Evolutionary conservation across 2,113 vertebrate species (phyloP).

Genomic region (Neolamprologus ventralis): DNA sequence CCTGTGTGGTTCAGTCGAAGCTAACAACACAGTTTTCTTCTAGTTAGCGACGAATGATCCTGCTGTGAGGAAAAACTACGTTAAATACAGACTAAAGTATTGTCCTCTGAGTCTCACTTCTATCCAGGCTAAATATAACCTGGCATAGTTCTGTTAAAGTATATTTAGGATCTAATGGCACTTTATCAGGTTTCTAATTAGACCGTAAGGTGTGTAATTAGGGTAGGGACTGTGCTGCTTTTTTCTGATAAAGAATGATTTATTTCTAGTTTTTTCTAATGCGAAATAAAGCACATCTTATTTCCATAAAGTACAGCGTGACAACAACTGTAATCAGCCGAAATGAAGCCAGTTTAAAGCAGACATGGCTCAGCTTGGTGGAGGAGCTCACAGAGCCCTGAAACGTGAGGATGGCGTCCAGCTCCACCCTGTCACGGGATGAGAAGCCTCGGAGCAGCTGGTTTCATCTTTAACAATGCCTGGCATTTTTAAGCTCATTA

Average conservation of each 20-base stretch:
- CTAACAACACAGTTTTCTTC: neutral
- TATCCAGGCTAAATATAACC: neutral
- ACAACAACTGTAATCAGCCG: neutral
- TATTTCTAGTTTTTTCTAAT: neutral
- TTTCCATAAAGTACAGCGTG: neutral
- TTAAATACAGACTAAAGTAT: neutral
- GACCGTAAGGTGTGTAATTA: neutral
- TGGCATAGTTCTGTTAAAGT: neutral
- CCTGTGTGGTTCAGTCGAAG: neutral
- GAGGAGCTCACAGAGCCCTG: neutral
- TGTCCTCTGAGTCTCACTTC: neutral
- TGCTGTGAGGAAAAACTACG: neutral
- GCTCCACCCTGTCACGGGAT: neutral
- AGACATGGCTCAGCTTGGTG: neutral
- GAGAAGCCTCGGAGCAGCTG: neutral
- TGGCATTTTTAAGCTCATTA: neutral
- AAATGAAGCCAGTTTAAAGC: neutral
- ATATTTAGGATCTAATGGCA: neutral
- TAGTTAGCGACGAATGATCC: neutral
- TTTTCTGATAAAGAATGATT: neutral
- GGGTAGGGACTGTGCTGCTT: neutral
- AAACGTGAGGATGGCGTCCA: neutral
- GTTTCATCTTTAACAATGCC: neutral
- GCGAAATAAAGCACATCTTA: rapidly evolving
- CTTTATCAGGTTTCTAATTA: neutral